Conservation (phyloP, 2,113 vertebrate genomes). For the Centropus bengalensis region DNA sequence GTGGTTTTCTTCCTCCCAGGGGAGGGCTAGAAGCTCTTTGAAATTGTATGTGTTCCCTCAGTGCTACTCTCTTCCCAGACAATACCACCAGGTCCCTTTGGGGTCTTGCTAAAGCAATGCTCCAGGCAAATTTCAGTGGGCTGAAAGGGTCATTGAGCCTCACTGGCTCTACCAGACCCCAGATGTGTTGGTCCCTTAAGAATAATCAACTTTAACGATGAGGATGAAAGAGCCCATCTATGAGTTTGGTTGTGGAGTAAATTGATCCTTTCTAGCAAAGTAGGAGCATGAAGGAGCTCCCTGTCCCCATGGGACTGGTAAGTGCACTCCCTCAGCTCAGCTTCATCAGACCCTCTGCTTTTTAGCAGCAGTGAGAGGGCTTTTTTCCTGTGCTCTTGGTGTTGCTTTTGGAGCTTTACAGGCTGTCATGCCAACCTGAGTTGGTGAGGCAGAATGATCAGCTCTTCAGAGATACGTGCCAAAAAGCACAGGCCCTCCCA, state of each 20-base stretch:
- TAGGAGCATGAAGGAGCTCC: background rate
- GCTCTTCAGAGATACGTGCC: background rate
- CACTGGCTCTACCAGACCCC: background rate
- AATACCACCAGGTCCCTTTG: background rate
- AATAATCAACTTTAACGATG: background rate
- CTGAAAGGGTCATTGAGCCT: background rate
- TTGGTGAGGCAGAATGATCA: background rate
- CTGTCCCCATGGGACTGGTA: background rate
- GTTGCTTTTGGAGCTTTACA: too few species aligned
- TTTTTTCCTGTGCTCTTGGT: background rate
- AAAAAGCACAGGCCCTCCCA: background rate
- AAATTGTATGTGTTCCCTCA: too few species aligned
- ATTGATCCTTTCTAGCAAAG: background rate
- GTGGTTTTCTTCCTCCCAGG: background rate
- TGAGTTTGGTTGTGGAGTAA: background rate
- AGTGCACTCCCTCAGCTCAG: background rate
- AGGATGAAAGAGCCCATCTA: background rate
- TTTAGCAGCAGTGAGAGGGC: background rate
- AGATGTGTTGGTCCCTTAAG: accelerated
- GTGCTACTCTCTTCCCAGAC: background rate
- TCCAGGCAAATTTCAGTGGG: background rate
- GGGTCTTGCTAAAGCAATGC: background rate
- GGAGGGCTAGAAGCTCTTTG: background rate
- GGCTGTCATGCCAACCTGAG: too few species aligned
- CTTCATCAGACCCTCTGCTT: background rate